Percentiles rank a stretch among this genome's conserved stretches.
Evolutionary conservation across 1,140 invertebrate genomes (phyloP).

Genomic region (Lithobius niger): DNA sequence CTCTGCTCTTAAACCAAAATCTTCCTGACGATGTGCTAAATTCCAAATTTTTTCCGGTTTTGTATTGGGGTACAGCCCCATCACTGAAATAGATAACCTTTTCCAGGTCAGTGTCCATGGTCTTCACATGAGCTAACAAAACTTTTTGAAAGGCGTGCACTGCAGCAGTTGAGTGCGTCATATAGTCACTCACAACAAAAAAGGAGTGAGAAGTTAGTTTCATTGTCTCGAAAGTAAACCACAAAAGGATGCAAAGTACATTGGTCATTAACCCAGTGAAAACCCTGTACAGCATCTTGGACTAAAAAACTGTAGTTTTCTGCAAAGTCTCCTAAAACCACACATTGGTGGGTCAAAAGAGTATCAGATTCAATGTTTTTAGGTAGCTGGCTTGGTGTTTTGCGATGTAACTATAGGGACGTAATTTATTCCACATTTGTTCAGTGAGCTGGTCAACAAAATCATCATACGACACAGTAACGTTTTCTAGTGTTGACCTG

Average conservation of each 20-base stretch:
- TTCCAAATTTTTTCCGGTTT: slow-evolving; percentile 27
- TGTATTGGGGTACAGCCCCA: slow-evolving; percentile 25
- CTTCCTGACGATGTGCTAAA: slow-evolving; percentile 20
- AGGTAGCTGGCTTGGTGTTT: no score
- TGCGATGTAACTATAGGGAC: no score
- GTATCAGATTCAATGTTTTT: no score
- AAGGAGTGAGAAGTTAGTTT: neutral
- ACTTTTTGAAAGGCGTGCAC: slow-evolving; percentile 1
- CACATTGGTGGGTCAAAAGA: no score
- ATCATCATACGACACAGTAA: no score
- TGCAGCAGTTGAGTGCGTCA: neutral
- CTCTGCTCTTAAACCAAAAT: slow-evolving; percentile 23
- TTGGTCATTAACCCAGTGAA: slow-evolving; percentile 19
- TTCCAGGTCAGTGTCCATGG: slow-evolving; percentile 10
- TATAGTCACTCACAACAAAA: neutral
- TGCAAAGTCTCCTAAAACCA: slow-evolving; percentile 17
- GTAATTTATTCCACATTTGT: no score
- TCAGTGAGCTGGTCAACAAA: no score
- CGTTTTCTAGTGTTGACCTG: no score
- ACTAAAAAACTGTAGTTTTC: slow-evolving; percentile 19
- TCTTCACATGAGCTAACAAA: neutral
- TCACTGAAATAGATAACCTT: slow-evolving; percentile 26
- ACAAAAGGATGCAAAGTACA: slow-evolving; percentile 12
- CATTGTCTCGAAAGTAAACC: neutral
- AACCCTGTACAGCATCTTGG: slow-evolving; percentile 16